Base-by-base conservation (phyloP, 92 coral and sea anemone species). In the Umimayanthus chanpuru region DNA sequence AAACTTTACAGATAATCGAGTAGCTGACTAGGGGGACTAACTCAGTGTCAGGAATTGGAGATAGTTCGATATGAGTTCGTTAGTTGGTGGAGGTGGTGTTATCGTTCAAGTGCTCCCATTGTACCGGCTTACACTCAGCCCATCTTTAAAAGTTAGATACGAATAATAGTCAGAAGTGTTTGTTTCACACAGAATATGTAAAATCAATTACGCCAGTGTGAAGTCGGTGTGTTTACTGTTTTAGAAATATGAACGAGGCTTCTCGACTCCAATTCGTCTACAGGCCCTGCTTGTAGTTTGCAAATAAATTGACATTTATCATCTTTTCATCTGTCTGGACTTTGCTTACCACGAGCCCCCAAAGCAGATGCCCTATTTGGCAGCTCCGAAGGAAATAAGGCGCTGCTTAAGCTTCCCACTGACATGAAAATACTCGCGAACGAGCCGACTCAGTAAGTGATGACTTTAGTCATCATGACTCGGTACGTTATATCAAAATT, bases 221-320 rank as follows among this genome's bases (percentile, higher is more conserved):
- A 81, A 56, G 25, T 21, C 73, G 10, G 25, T 66, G 50, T 43
- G 40, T 70, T 36, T 36, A 66, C 49, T 66, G 56, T 65, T 83
- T 70, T 70, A 83, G 77, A 70, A 53, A 71, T 20, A 61, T 61
- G 66, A 43, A 28, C 32, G 58, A 23, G 49, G 5, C 6, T 18
- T 15, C 55, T 73, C 29, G 66, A 70, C 39, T 83, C 61, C 14
- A 70, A 43, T 28, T 67, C 87, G 20, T 70, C 77, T 43, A 43
- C 77, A 71, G 3, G 64, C 66, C 2, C 73, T 83, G 79, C 73
- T 71, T 83, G 87, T 83, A 38, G 76, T 43, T 83, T 83, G 76
- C 61, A 83, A 83, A 83, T 83, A 83, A 83, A 83, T 43, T 83
- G 87, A 71, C 78, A 50, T 83, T 70, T 9, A 53, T 53, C 87